phyloP scores from a whole-genome alignment of 2,888 invertebrate species.

The Lepidocyrtinus sp. region DNA sequence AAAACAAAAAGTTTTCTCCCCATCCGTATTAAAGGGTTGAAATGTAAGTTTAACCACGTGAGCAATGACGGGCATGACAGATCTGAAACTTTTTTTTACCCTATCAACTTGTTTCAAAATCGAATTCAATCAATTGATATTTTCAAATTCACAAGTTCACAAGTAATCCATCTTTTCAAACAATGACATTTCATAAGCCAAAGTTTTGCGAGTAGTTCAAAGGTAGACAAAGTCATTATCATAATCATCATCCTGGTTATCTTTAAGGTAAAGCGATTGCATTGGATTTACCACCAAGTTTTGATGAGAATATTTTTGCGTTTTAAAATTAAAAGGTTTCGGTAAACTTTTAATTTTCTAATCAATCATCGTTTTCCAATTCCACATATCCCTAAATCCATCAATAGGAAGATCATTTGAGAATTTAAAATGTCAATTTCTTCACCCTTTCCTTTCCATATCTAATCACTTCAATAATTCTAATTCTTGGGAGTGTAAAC shows the following conservation, averaged over 20 bases:
- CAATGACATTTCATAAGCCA: too few relatives aligned
- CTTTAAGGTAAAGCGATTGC: too few relatives aligned
- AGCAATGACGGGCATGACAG: not conserved
- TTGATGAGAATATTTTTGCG: not conserved
- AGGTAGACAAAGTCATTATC: too few relatives aligned
- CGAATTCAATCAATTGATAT: not conserved
- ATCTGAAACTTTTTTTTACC: not conserved
- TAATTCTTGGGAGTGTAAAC: not conserved
- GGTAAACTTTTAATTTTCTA: not conserved
- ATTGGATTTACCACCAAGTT: too few relatives aligned
- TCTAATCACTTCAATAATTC: constrained; percentile 41
- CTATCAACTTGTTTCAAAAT: not conserved
- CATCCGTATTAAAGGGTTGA: constrained; percentile 7
- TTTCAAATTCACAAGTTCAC: constrained; percentile 14
- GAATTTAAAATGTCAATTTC: constrained; percentile 11
- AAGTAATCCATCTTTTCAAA: constrained; percentile 10
- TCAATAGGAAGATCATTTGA: constrained; percentile 4
- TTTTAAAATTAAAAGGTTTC: not conserved
- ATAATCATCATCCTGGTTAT: too few relatives aligned
- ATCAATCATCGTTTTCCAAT: not conserved
- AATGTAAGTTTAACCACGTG: not conserved
- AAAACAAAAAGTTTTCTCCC: constrained; percentile 9
- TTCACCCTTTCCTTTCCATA: constrained; percentile 47
- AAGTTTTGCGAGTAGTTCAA: too few relatives aligned
- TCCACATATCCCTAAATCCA: not conserved